These are phyloP conservation scores for Craniophora ligustri DNA, from an alignment of 2,888 invertebrate genomes.

Conservation along the genomic window DNA sequence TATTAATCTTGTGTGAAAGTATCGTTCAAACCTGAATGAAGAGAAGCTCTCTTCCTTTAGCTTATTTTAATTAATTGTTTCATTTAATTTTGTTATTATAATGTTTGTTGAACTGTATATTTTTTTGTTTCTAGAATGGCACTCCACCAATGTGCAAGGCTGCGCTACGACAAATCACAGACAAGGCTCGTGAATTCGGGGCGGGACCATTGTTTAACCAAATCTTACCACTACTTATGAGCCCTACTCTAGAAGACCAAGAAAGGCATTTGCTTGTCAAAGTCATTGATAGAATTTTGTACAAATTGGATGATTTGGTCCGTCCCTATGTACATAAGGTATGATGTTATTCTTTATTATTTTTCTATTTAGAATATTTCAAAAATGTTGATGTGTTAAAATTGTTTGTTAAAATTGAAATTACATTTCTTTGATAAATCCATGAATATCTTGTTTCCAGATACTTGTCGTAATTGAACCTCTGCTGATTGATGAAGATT, in stretches of 20 bases:
- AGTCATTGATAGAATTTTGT: constrained; percentile 99
- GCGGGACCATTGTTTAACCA: constrained; percentile 99
- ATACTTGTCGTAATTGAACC: constrained; percentile 99
- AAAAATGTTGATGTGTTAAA: too few relatives aligned
- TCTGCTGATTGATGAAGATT: constrained; percentile 99
- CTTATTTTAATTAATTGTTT: too few relatives aligned
- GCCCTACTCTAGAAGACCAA: constrained; percentile 99
- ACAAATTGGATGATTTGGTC: constrained; percentile 99
- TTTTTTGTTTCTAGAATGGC: constrained; percentile 91
- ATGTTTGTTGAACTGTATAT: background rate
- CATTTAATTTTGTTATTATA: too few relatives aligned
- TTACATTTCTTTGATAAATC: too few relatives aligned
- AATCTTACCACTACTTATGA: constrained; percentile 99
- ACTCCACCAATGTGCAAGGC: constrained; percentile 99
- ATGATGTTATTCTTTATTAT: constrained; percentile 46
- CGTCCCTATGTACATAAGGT: constrained; percentile 99
- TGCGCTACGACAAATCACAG: constrained; percentile 98
- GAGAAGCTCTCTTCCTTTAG: too few relatives aligned
- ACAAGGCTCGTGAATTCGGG: constrained; percentile 99
- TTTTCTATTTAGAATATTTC: too few relatives aligned
- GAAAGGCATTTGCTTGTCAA: constrained; percentile 99
- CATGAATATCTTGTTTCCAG: constrained; percentile 68
- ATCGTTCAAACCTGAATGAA: too few relatives aligned
- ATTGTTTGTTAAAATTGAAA: too few relatives aligned
- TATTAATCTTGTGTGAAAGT: background rate